These are phyloP conservation scores for Danaus chrysippus DNA, from an alignment of 2,888 invertebrate species.

Conservation along the genomic window DNA sequence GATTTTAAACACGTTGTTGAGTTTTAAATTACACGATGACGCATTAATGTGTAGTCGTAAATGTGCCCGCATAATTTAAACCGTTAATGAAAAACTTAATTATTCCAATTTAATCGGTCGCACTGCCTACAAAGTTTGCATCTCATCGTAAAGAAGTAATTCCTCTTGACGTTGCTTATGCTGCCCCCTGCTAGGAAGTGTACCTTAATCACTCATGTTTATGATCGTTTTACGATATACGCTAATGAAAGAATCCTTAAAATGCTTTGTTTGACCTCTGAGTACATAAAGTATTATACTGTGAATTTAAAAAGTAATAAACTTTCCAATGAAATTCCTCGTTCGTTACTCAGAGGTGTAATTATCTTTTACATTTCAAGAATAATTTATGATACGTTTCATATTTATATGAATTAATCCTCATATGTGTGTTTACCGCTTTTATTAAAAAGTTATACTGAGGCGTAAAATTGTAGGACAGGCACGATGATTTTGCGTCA, in stretches of 20 bases:
- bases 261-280: slow-evolving; percentile 46
- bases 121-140: slow-evolving; percentile 59
- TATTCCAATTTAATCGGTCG: slow-evolving; percentile 48
- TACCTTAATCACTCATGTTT: slow-evolving; percentile 71
- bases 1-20: neutral
- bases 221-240: slow-evolving; percentile 64
- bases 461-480: slow-evolving; percentile 72
- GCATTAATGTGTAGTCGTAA: slow-evolving; percentile 32
- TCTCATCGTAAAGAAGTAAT: slow-evolving; percentile 58
- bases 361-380: slow-evolving; percentile 23
- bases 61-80: slow-evolving; percentile 52
- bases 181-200: slow-evolving; percentile 58
- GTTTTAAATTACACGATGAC: slow-evolving; percentile 14
- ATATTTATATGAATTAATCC: neutral
- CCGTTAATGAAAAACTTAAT: slow-evolving; percentile 42
- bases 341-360: slow-evolving; percentile 33
- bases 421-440: slow-evolving; percentile 21
- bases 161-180: slow-evolving; percentile 49
- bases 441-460: slow-evolving; percentile 65
- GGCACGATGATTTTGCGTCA: slow-evolving; percentile 75
- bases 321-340: slow-evolving; percentile 31
- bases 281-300: slow-evolving; percentile 44
- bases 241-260: slow-evolving; percentile 59
- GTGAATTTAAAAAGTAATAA: slow-evolving; percentile 41
- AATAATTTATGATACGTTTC: slow-evolving; percentile 14